Percentiles rank a stretch among this genome's conserved stretches.
Evolutionary conservation across 92 coral and sea anemone species (phyloP).

Genomic region (Heliopora coerulea): DNA sequence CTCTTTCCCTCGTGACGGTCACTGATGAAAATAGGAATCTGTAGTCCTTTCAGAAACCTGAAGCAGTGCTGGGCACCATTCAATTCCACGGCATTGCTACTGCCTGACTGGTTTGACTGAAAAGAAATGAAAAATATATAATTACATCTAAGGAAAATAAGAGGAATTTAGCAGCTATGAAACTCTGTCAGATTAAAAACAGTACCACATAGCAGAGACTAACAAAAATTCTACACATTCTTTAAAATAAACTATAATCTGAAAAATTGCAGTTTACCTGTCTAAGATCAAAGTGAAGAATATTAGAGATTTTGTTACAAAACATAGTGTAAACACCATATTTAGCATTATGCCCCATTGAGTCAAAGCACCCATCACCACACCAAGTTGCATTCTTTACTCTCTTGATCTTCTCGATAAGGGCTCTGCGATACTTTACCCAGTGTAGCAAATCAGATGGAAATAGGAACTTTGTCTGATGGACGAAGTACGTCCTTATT

Average conservation of each 20-base stretch:
- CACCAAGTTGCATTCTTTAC: no score
- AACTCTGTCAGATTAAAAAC: background rate
- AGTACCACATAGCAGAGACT: background rate
- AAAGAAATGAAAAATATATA: background rate
- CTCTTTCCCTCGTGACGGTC: conserved; percentile 42
- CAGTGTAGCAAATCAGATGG: no score
- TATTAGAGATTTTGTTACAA: no score
- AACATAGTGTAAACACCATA: no score
- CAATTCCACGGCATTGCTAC: conserved; percentile 23
- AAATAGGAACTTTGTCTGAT: no score
- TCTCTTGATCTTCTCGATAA: no score
- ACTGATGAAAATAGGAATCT: conserved; percentile 26
- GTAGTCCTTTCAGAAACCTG: conserved; percentile 1
- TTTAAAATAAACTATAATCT: no score
- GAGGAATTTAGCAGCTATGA: background rate
- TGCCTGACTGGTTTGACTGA: conserved; percentile 36
- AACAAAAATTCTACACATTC: no score
- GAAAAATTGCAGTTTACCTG: conserved; percentile 28
- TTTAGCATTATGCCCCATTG: background rate
- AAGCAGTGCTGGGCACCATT: conserved; percentile 24
- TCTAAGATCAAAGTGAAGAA: background rate
- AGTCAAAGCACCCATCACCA: no score
- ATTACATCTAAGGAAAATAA: background rate
- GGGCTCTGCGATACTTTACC: no score
- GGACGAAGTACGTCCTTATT: no score